Conservation (phyloP, 2,888 invertebrate genomes). For the Agrochola lota region DNA sequence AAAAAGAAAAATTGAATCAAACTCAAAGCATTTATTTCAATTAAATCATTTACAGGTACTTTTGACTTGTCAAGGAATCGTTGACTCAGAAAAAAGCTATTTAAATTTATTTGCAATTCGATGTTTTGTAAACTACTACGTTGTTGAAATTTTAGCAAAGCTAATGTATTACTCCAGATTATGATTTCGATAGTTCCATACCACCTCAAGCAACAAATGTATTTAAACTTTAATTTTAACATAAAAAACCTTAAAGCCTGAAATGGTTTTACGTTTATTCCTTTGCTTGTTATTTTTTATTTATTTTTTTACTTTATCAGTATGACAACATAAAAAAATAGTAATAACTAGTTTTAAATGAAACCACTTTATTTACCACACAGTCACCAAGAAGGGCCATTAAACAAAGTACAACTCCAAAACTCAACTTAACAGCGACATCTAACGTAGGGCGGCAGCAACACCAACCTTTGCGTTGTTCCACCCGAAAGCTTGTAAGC, state of each 20-base stretch:
- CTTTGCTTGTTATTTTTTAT: no score
- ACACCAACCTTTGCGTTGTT: neutral
- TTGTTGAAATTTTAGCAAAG: neutral
- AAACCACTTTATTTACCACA: neutral
- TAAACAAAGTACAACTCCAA: neutral
- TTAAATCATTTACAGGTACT: no score
- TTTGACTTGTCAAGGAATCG: no score
- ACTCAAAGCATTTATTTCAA: no score
- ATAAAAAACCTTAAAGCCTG: no score
- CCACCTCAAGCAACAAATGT: no score
- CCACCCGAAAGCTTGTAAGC: no score
- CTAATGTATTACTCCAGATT: neutral
- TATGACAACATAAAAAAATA: no score
- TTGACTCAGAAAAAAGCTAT: no score
- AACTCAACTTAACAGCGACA: constrained; percentile 22
- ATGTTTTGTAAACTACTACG: neutral
- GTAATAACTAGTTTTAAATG: neutral
- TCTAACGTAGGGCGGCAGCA: constrained; percentile 21
- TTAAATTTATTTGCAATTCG: neutral
- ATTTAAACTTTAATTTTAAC: neutral
- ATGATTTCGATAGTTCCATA: neutral
- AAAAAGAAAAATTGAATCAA: no score
- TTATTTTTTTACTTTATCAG: neutral
- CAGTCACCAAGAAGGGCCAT: accelerated
- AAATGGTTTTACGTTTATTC: neutral